Evolutionary conservation across 2,888 invertebrate species (phyloP).

Genomic region (Drosophila eohydei): DNA sequence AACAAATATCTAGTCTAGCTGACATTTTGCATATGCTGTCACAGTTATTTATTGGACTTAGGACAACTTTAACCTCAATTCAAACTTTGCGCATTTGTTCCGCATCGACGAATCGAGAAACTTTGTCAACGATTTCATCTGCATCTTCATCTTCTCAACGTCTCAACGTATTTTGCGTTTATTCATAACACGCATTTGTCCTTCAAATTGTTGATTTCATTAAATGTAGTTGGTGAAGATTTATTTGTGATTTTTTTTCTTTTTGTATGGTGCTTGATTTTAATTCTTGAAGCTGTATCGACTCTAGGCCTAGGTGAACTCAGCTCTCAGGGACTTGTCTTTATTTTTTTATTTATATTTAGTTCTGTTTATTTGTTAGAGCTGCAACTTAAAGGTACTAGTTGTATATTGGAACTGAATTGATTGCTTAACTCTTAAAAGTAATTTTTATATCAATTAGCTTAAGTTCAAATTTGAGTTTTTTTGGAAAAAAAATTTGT

Average conservation of each 20-base stretch:
- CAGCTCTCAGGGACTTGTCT: too few species aligned
- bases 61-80: constrained; percentile 28
- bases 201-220: constrained; percentile 19
- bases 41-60: constrained; percentile 46
- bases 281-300: too few species aligned
- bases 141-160: background rate
- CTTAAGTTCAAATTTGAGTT: too few species aligned
- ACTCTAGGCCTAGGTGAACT: background rate
- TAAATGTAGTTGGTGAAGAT: constrained; percentile 4
- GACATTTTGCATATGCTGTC: constrained; percentile 41
- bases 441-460: background rate
- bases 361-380: background rate
- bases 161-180: background rate
- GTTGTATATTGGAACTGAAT: background rate
- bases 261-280: background rate
- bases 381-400: too few species aligned
- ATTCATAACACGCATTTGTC: constrained; percentile 18
- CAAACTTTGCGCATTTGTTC: constrained; percentile 51
- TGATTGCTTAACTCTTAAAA: background rate
- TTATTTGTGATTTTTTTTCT: background rate
- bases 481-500: too few species aligned
- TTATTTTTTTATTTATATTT: background rate
- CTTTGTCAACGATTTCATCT: constrained; percentile 22
- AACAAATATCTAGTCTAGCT: constrained; percentile 14
- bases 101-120: constrained; percentile 34